phyloP scores from a whole-genome alignment of 2,797 vertebrate genomes.

The Mus minutoides region DNA sequence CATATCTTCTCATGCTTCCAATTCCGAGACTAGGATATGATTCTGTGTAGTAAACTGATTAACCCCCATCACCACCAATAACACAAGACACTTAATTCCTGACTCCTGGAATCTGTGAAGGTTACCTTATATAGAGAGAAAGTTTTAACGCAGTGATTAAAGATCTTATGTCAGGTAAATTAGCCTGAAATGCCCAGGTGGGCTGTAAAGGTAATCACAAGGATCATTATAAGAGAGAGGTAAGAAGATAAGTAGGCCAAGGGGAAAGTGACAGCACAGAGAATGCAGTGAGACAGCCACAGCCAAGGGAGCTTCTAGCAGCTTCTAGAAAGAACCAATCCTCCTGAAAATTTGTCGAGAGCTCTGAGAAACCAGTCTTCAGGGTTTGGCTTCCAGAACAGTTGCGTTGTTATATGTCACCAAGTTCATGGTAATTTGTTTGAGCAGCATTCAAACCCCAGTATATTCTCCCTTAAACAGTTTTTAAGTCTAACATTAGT shows the following conservation, averaged over 20 bases:
- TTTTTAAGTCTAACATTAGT: not conserved
- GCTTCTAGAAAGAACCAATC: not conserved
- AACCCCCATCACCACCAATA: not conserved
- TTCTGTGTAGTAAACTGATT: not conserved
- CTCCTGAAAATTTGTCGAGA: not conserved
- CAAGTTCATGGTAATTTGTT: not conserved
- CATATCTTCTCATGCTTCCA: not conserved
- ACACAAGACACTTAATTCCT: not conserved
- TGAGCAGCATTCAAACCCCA: not conserved
- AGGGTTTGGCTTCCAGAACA: not conserved
- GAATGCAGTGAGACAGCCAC: not conserved
- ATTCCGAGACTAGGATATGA: not conserved
- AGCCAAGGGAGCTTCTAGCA: not conserved
- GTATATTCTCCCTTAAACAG: not conserved
- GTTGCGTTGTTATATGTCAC: not conserved
- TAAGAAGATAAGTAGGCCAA: not conserved
- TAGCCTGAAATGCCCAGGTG: not conserved
- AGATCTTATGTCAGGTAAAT: not conserved
- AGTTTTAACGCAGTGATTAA: not conserved
- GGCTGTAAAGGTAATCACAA: not conserved
- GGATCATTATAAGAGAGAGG: not conserved
- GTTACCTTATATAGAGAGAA: not conserved
- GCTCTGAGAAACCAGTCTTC: not conserved
- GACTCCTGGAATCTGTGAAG: constrained; percentile 26
- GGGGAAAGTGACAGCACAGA: not conserved